These are phyloP conservation scores for Polypterus bichir DNA, from an alignment of 2,113 vertebrate genomes.

Conservation along the genomic window DNA sequence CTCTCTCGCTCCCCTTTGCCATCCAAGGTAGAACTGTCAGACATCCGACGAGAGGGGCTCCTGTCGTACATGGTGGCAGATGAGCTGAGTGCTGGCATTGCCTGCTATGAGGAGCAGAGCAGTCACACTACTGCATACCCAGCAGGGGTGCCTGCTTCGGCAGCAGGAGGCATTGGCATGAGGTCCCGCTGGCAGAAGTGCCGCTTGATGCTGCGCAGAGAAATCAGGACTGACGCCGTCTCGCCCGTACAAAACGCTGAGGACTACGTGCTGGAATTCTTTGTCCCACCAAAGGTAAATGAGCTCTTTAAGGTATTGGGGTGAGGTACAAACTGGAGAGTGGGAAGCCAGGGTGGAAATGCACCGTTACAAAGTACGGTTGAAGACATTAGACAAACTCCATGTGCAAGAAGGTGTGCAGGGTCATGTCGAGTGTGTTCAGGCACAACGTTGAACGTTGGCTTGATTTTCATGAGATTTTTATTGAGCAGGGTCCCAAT, in stretches of 20 bases:
- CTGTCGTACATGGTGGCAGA: constrained; percentile 48
- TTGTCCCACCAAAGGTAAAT: constrained; percentile 77
- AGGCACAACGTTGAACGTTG: neutral
- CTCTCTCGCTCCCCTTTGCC: constrained; percentile 51
- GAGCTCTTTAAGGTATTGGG: neutral
- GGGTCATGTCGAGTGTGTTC: neutral
- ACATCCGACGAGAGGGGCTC: constrained; percentile 40
- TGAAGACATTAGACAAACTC: neutral
- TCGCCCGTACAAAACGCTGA: constrained; percentile 13
- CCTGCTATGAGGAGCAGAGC: constrained; percentile 1
- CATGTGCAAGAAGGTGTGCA: neutral
- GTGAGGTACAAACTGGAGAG: neutral
- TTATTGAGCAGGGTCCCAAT: too few relatives aligned
- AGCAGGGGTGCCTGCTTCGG: constrained; percentile 28
- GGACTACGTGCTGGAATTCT: constrained; percentile 78
- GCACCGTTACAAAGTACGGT: neutral
- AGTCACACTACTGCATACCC: constrained; percentile 25
- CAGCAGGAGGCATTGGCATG: constrained; percentile 42
- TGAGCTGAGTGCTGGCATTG: constrained; percentile 18
- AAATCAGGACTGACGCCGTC: constrained; percentile 39
- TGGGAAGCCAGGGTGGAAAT: neutral
- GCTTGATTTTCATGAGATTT: too few relatives aligned
- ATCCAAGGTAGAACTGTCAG: constrained; percentile 12
- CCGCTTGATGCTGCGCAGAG: constrained; percentile 62
- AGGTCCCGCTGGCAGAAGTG: constrained; percentile 73